Base-by-base conservation (phyloP, 2,797 vertebrate genomes). In the Schizopygopsis pylzovi region DNA sequence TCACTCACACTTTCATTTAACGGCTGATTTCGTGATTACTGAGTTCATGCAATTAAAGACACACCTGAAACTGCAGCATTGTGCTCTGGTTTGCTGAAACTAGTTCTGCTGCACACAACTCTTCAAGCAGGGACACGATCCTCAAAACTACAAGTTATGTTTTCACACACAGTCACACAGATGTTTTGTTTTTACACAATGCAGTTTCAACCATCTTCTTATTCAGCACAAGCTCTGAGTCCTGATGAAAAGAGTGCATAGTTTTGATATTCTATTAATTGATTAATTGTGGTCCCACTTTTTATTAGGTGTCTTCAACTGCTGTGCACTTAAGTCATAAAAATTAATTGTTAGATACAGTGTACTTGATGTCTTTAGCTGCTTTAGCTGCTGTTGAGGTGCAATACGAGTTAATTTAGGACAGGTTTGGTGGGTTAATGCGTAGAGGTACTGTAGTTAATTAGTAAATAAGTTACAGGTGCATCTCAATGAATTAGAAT, bases 1-100 rank as follows among this genome's bases (percentile, higher is more conserved):
- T 84, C 45, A 41, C 82, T 49, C 47, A 28, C 6, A 10, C 71
- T 47, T 70, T 43, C 68, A 37, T 52, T 76, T 33, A 76, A 76
- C 6, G 28, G 16, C 47, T 76, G 72, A 76, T 33, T 77, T 77
- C 49, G 2, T 22, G 18, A 56, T 39, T 56, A 56, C 22, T n/a
- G 33, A 77, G 28, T 56, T 39, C 73, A 54, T 37, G 73, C 73
- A 54, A 22, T 54, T 56, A 56, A 39, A 77, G 4, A 56, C 18
- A 56, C 49, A 54, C 28, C 18, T 56, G 75, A 56, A 15, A 77
- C 33, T 15, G 33, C 49, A 15, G 7, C 11, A 13, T 1, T 77
- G 49, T 56, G 39, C 39, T 39, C 75, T 22, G 49, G 28, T 9
- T 77, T 56, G 75, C 13, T 41, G 37, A 75, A 75, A 52, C 9